A percentile compares a stretch with the other conserved stretches of the same genome.
Evolutionary conservation across 2,888 invertebrate genomes (phyloP).

Genomic region (Cistogaster globosa): DNA sequence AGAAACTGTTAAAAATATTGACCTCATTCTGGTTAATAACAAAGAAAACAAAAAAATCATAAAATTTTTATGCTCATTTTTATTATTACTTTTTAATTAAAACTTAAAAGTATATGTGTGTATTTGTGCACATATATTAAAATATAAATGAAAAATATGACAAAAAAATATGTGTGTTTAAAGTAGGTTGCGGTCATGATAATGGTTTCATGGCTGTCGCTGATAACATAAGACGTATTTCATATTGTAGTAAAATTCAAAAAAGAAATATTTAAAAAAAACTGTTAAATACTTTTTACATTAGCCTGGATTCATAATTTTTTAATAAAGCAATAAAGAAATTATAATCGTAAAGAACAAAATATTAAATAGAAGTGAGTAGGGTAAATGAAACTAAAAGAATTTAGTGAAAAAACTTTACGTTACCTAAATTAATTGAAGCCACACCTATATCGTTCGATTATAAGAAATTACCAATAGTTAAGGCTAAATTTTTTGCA

Average conservation of each 20-base stretch:
- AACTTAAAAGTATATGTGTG: constrained; percentile 6
- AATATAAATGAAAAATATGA: neutral
- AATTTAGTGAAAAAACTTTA: too few species aligned
- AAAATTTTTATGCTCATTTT: constrained; percentile 4
- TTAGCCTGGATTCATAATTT: too few species aligned
- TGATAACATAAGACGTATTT: neutral
- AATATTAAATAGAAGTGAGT: too few species aligned
- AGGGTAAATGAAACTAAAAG: too few species aligned
- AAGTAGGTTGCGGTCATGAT: constrained; percentile 55
- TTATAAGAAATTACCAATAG: too few species aligned
- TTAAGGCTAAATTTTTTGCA: too few species aligned
- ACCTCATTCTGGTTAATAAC: constrained; percentile 23
- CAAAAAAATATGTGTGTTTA: constrained; percentile 15
- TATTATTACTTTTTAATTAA: constrained; percentile 36
- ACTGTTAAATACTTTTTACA: too few species aligned
- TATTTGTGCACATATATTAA: neutral
- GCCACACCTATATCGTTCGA: too few species aligned
- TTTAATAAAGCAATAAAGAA: too few species aligned
- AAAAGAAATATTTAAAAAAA: neutral
- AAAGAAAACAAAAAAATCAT: constrained; percentile 31
- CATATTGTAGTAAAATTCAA: neutral
- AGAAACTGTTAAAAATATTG: constrained; percentile 14
- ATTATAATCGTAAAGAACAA: too few species aligned
- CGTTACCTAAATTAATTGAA: too few species aligned
- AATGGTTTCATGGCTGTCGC: constrained; percentile 50